A percentile compares a stretch with the other conserved stretches of the same genome.
phyloP scores from a whole-genome alignment of 35 echinoderm and acorn worm species.

The Hemicentrotus pulcherrimus region DNA sequence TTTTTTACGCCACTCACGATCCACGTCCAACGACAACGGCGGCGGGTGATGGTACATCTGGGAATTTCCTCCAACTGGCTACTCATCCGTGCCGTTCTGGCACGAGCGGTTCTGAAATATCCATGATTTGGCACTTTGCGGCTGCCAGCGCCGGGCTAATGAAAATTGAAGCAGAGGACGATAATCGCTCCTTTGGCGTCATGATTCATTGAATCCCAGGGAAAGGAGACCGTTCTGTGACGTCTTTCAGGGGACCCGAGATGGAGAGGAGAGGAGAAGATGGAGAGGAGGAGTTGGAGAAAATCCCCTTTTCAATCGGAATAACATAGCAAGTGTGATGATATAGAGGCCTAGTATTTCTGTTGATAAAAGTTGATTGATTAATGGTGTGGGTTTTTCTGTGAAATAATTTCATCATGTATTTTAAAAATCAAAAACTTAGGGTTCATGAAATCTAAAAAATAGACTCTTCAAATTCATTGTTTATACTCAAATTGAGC shows the following conservation, averaged over 20 bases:
- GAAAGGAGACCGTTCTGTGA: background rate
- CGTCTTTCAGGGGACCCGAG: background rate
- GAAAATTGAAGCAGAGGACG: constrained; percentile 9
- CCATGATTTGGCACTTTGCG: constrained; percentile 30
- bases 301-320: background rate
- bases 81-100: background rate
- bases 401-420: no score
- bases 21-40: background rate
- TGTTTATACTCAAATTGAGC: no score
- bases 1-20: background rate
- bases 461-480: no score
- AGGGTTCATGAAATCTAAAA: no score
- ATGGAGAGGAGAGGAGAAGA: background rate
- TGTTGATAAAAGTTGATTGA: no score
- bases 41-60: background rate
- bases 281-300: background rate
- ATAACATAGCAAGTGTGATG: background rate
- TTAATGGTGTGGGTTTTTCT: no score
- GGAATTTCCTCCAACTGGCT: constrained; percentile 18
- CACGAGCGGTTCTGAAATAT: constrained; percentile 10
- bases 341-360: no score
- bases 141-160: background rate
- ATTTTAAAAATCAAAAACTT: no score
- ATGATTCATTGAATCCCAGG: constrained; percentile 7
- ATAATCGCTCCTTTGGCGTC: constrained; percentile 2